A percentile compares a stretch with the other conserved stretches of the same genome.
Conservation (phyloP, 2,113 vertebrate genomes). For the Caretta caretta region DNA sequence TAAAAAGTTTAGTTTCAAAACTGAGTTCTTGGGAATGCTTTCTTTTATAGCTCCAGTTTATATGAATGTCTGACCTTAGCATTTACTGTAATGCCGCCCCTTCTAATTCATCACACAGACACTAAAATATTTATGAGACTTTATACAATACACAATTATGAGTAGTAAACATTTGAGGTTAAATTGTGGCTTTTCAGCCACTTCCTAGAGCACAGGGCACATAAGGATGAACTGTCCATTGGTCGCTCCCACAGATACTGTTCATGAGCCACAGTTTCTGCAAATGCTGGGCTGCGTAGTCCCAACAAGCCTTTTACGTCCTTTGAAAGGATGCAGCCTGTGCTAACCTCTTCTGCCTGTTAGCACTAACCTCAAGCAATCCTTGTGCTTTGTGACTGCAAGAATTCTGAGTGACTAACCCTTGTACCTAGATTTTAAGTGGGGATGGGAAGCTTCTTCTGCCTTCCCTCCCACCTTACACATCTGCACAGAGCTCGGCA, state of each 20-base stretch:
- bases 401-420: neutral
- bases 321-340: neutral
- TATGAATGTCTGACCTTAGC: constrained; percentile 10
- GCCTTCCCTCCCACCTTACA: rapidly evolving
- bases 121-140: constrained; percentile 27
- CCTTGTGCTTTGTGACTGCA: neutral
- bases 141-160: constrained; percentile 14
- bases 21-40: constrained; percentile 56
- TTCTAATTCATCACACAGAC: constrained; percentile 35
- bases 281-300: neutral
- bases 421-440: neutral
- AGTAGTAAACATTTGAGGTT: neutral
- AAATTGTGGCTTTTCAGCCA: neutral
- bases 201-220: neutral
- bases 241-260: neutral
- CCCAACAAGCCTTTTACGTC: neutral
- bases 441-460: neutral
- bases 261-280: neutral
- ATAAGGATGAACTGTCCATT: neutral
- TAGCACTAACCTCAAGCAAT: neutral
- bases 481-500: neutral
- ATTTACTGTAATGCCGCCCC: constrained; percentile 21
- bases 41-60: constrained; percentile 38
- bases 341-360: neutral
- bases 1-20: constrained; percentile 64